Evolutionary conservation across 2,797 vertebrate species (phyloP), one percentile per base, ranked within the genome.

Genomic region (Microctenopoma lineatum): DNA sequence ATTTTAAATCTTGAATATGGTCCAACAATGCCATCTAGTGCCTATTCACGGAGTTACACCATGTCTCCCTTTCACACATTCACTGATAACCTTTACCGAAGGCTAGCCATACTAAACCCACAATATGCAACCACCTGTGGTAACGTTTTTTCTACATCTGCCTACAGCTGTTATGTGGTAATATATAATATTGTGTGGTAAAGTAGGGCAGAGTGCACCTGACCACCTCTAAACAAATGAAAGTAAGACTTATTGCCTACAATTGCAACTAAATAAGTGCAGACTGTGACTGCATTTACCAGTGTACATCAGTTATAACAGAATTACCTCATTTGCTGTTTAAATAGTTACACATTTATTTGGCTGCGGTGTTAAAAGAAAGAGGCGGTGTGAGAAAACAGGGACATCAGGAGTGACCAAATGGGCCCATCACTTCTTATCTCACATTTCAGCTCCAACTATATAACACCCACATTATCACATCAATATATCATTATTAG

Each of bases 21-120:
- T 81, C 77, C 80, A 84, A 84, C 84, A 84, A 38, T 79, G 90
- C 88, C 91, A 90, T 76, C 90, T 90, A 84, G 79, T 89, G 90
- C 26, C 57, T 1, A 4, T 11, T 54, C 36, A 21, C 7, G 6
- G 47, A 11, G 3, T 16, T 51, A 9, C 64, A 41, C 0, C 27
- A 3, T n/a, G 26, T 39, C 46, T 26, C n/a, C 5, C 32, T 34
- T 9, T 18, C 27, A 10, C 21, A 26, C 9, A 2, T 3, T 46
- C 7, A 57, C 12, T 32, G 59, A 38, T 25, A 15, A 46, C 16
- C 3, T 10, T 3, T 61, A 6, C 1, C 15, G 56, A 57, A 25
- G 4, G 66, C 36, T 13, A 46, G 9, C 55, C 10, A n/a, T 11
- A 34, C 38, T 21, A 55, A 55, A 54, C 5, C 7, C 14, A 25